A percentile compares a stretch with the other conserved stretches of the same genome.
Conservation (phyloP, 2,797 vertebrate species). For the Brachyrhaphis roseni region DNA sequence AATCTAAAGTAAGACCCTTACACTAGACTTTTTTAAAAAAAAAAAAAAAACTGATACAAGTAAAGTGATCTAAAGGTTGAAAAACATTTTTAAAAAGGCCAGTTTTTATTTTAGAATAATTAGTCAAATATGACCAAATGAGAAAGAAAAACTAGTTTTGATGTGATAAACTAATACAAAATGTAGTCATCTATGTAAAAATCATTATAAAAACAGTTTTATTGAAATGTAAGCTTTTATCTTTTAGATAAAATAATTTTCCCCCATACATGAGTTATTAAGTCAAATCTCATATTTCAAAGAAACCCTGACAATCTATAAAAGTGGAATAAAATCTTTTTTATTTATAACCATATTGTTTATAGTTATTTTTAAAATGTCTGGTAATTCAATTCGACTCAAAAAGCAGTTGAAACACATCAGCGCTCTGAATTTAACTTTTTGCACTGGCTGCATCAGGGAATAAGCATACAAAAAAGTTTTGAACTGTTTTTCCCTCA, state of each 20-base stretch:
- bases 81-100: no score
- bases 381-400: background rate
- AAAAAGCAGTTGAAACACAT: fast-evolving
- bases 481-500: no score
- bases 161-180: no score
- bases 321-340: background rate
- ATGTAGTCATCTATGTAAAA: no score
- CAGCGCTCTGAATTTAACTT: no score
- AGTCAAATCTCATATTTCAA: background rate
- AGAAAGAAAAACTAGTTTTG: background rate
- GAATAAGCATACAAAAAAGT: no score
- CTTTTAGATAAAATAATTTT: background rate
- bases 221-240: background rate
- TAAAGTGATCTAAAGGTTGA: background rate
- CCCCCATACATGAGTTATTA: background rate
- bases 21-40: background rate
- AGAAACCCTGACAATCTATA: background rate
- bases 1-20: background rate
- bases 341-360: background rate
- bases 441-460: no score
- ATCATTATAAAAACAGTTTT: background rate
- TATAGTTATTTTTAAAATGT: no score
- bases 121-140: background rate
- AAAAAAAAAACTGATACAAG: no score
- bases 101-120: background rate